A percentile compares a stretch with the other conserved stretches of the same genome.
These are phyloP conservation scores for Hemicordylus capensis DNA, from an alignment of 2,113 vertebrate genomes.

Conservation along the genomic window DNA sequence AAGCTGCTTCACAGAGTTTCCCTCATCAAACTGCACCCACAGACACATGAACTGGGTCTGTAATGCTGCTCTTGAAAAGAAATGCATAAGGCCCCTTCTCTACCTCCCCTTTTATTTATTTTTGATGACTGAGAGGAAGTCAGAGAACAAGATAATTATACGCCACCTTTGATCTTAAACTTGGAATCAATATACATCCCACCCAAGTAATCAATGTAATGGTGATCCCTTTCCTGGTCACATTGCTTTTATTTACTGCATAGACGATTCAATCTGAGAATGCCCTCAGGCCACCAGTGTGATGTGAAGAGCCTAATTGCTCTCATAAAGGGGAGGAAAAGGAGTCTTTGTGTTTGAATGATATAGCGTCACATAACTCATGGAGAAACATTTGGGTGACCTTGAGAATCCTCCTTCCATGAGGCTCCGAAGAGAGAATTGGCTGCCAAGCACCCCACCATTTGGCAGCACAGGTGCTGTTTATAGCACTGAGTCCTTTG, in stretches of 20 bases:
- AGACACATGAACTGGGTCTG: not conserved
- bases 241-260: slow-evolving; percentile 30
- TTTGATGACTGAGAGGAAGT: slow-evolving; percentile 6
- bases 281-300: not conserved
- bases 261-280: not conserved
- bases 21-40: not conserved
- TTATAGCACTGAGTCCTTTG: slow-evolving; percentile 5
- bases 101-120: not conserved
- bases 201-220: not conserved
- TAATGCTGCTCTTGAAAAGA: not conserved
- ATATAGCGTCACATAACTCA: rapidly evolving
- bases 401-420: not conserved
- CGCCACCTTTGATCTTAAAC: slow-evolving; percentile 15
- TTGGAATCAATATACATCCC: not conserved
- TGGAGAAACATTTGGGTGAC: not conserved
- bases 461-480: slow-evolving; percentile 74
- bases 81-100: not conserved
- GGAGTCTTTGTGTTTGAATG: slow-evolving; percentile 8
- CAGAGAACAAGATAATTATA: slow-evolving; percentile 2
- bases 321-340: not conserved
- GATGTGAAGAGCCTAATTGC: not conserved
- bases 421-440: not conserved
- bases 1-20: not conserved
- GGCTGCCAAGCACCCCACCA: slow-evolving; percentile 30
- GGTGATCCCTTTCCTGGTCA: not conserved